A percentile compares a stretch with the other conserved stretches of the same genome.
Evolutionary conservation across 2,113 vertebrate genomes (phyloP).

Genomic region (Verasper variegatus): DNA sequence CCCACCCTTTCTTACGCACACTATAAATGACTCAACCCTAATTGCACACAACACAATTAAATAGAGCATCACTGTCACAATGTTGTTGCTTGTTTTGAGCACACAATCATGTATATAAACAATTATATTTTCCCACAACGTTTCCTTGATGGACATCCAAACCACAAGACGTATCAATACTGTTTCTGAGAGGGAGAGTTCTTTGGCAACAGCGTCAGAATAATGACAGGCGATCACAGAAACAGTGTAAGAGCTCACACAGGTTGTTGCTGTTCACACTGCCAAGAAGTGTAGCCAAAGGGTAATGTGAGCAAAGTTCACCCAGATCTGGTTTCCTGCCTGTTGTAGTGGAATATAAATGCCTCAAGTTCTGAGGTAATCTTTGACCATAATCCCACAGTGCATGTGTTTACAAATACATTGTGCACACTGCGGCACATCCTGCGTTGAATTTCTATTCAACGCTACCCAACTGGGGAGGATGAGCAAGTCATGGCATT

Average conservation of each 20-base stretch:
- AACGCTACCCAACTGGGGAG: not conserved
- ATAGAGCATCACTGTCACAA: not conserved
- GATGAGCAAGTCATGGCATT: not conserved
- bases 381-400: conserved; percentile 14
- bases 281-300: conserved; percentile 10
- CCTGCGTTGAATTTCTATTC: not conserved
- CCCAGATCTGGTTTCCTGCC: conserved; percentile 4
- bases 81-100: not conserved
- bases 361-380: conserved; percentile 5
- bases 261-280: not conserved
- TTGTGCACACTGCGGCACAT: not conserved
- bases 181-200: conserved; percentile 19
- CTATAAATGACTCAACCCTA: not conserved
- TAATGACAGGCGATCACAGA: not conserved
- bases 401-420: conserved; percentile 22
- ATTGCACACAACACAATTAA: too few species aligned
- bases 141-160: not conserved
- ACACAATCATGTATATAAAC: not conserved
- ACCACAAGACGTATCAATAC: not conserved
- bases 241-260: not conserved
- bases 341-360: conserved; percentile 7
- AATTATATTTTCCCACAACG: not conserved
- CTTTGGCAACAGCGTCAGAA: not conserved
- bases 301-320: conserved; percentile 36
- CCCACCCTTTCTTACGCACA: not conserved